Percentiles rank a stretch among this genome's conserved stretches.
Evolutionary conservation across 2,888 invertebrate species (phyloP).

Genomic region (Ophion obscuratus): DNA sequence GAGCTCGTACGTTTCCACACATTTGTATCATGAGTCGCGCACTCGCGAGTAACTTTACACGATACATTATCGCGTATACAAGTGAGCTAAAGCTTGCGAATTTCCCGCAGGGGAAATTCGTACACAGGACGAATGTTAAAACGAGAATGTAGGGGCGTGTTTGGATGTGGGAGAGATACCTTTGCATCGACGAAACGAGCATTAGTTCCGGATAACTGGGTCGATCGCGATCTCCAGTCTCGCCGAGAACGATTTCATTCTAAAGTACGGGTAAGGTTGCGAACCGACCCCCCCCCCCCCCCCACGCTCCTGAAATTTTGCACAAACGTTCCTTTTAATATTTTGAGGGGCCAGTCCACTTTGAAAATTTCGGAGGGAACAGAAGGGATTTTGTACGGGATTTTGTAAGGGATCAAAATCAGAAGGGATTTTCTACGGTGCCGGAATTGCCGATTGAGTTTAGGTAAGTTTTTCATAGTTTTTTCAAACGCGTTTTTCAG

Average conservation of each 20-base stretch:
- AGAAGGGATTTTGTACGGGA: no score
- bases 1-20: background rate
- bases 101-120: constrained; percentile 40
- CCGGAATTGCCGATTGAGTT: no score
- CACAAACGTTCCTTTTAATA: no score
- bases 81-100: constrained; percentile 25
- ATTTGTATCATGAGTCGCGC: constrained; percentile 8
- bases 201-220: constrained; percentile 78
- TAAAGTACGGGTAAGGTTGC: no score
- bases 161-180: constrained; percentile 45
- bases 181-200: constrained; percentile 74
- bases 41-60: background rate
- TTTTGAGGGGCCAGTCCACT: no score
- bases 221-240: constrained; percentile 72
- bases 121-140: constrained; percentile 40
- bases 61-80: background rate
- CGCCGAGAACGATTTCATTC: constrained; percentile 3
- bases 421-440: no score
- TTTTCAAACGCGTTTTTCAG: no score
- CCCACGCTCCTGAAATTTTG: no score
- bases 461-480: no score
- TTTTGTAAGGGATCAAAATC: no score
- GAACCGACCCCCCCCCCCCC: no score
- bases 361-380: no score
- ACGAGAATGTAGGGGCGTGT: constrained; percentile 48